Evolutionary conservation across 2,888 invertebrate species (phyloP).

Genomic region (Masnerella sp.): DNA sequence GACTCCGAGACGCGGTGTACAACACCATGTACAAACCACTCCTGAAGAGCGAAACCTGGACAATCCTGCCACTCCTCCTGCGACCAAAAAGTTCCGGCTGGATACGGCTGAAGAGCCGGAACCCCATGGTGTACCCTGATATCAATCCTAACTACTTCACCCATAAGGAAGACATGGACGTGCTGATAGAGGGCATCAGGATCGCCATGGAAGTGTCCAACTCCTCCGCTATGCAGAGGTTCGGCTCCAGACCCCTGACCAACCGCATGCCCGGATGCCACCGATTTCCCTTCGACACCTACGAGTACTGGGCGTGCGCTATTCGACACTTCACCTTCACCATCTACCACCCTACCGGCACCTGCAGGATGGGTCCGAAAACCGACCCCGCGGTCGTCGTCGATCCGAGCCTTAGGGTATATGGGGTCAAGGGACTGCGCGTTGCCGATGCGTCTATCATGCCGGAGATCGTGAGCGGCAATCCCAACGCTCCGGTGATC

Average conservation of each 20-base stretch:
- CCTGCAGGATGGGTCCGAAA: constrained; percentile 91
- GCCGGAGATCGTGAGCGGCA: constrained; percentile 93
- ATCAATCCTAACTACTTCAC: constrained; percentile 96
- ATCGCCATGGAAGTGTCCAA: constrained; percentile 89
- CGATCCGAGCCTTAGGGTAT: constrained; percentile 86
- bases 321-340: constrained; percentile 88
- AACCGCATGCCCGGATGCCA: constrained; percentile 91
- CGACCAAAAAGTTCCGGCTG: constrained; percentile 93
- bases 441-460: constrained; percentile 92
- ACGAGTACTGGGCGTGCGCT: constrained; percentile 93
- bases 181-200: constrained; percentile 90
- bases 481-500: constrained; percentile 92
- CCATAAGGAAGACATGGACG: constrained; percentile 88
- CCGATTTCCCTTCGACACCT: constrained; percentile 84
- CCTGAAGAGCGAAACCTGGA: constrained; percentile 89
- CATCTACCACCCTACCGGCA: constrained; percentile 91
- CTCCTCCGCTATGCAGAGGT: constrained; percentile 88
- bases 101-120: constrained; percentile 88
- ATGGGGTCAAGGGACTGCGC: constrained; percentile 87
- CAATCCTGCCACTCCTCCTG: constrained; percentile 87
- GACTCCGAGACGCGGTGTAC: constrained; percentile 87
- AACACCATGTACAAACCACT: constrained; percentile 92
- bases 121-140: constrained; percentile 90
- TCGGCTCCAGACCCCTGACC: constrained; percentile 87
- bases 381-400: constrained; percentile 88